These are phyloP conservation scores for Tokudaia tokunoshimensis DNA, from an alignment of 2,797 vertebrate species.

Conservation along the genomic window DNA sequence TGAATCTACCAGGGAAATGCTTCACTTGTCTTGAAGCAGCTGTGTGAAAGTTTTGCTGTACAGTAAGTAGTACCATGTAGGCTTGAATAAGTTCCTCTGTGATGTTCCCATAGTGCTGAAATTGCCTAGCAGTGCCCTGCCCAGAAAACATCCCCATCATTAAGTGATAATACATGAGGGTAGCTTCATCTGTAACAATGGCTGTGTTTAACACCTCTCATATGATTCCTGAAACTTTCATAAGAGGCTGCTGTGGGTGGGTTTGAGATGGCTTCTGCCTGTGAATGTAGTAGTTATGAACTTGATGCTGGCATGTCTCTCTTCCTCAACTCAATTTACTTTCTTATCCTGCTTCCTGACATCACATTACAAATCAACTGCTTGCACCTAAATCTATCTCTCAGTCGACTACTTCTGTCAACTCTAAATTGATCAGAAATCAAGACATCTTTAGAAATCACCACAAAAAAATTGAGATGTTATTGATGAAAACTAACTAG, in stretches of 20 bases:
- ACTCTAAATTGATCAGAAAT: background rate
- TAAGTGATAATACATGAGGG: background rate
- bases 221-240: background rate
- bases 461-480: background rate
- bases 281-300: background rate
- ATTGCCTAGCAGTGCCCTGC: background rate
- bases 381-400: background rate
- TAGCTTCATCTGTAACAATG: background rate
- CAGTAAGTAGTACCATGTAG: no score
- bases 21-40: background rate
- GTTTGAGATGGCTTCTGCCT: background rate
- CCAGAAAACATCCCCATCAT: background rate
- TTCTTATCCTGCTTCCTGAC: background rate
- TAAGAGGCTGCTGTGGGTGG: background rate
- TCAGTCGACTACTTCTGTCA: background rate
- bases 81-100: background rate
- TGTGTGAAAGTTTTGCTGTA: background rate
- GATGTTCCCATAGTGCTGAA: background rate
- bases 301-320: background rate
- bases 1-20: background rate
- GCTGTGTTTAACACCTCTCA: background rate
- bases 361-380: background rate
- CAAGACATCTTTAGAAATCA: background rate
- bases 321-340: background rate
- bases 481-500: background rate